Base-by-base conservation (phyloP, 2,797 vertebrate species). In the Morus bassanus region DNA sequence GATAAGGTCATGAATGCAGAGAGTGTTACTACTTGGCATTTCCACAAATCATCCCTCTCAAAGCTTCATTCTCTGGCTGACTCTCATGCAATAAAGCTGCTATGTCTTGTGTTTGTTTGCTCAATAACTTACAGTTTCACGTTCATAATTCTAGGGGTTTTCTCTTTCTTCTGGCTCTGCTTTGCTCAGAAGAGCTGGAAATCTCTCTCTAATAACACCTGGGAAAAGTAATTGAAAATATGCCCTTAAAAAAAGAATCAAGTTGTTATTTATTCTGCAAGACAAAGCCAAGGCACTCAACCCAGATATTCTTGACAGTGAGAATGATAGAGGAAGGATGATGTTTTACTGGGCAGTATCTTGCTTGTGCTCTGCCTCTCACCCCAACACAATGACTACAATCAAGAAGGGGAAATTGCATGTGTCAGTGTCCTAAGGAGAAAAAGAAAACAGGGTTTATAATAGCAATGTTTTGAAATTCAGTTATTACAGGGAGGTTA, bases 341-440 rank as follows among this genome's bases (percentile, higher is more conserved):
- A 46, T 93, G 80, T 87, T 96, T 96, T 94, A 87, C 67, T 94
- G 93, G 85, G 64, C 59, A 96, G 48, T 45, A 57, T 89, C 60
- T 91, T 91, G 11, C 48, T 93, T 95, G 46, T 91, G 50, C 83
- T 88, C 53, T 94, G 79, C 14, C 45, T 85, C 63, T 96, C 65
- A 95, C 56, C 41, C 46, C 45, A 88, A 33, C 43, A 69, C 53
- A 90, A 78, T 93, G 69, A 91, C 86, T 97, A 78, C 95, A 89
- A 82, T 91, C 92, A 88, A 56, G 78, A 75, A 87, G 73, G 39
- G 69, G 57, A 97, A 97, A 96, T 95, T 96, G n/a, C 54, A 68
- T 81, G 23, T 81, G 81, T 93, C 78, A 75, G 18, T 91, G 41
- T 89, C 72, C 72, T 90, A 92, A 93, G 74, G 37, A 96, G 61